These are phyloP conservation scores for Ataeniobius toweri DNA, from an alignment of 2,797 vertebrate genomes.

Conservation along the genomic window DNA sequence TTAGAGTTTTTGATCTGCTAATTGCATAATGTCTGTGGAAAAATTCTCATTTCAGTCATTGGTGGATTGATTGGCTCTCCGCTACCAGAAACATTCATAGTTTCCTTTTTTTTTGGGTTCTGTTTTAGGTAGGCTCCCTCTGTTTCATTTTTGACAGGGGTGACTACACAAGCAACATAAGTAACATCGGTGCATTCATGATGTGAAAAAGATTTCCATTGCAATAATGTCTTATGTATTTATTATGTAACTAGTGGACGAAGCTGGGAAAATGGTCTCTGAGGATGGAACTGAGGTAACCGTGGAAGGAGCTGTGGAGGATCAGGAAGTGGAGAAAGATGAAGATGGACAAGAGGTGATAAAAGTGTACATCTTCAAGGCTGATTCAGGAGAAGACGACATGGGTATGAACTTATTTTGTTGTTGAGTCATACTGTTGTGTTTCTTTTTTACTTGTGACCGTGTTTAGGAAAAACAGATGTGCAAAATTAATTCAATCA, in stretches of 20 bases:
- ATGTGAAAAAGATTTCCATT: not conserved
- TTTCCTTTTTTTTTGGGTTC: too few relatives aligned
- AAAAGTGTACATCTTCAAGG: slow-evolving; percentile 99
- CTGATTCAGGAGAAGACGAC: slow-evolving; percentile 96
- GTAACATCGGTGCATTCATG: not conserved
- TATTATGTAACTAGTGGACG: slow-evolving; percentile 85
- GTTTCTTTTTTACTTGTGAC: not conserved
- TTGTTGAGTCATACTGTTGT: not conserved
- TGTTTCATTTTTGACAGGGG: too few relatives aligned
- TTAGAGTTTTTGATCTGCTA: not conserved
- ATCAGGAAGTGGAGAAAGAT: slow-evolving; percentile 91
- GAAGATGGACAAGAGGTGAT: slow-evolving; percentile 98
- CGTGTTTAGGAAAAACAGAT: not conserved
- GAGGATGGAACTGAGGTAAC: slow-evolving; percentile 92
- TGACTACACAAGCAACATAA: not conserved
- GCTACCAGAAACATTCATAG: too few relatives aligned
- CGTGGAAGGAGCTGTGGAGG: slow-evolving; percentile 86
- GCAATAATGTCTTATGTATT: slow-evolving; percentile 7
- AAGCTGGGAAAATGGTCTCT: slow-evolving; percentile 95
- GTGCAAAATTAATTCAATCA: not conserved
- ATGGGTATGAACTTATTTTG: slow-evolving; percentile 83
- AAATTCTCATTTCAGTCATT: too few relatives aligned
- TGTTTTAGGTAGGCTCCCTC: too few relatives aligned
- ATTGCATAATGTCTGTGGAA: too few relatives aligned
- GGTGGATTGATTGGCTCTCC: too few relatives aligned